Conservation (phyloP, 2,113 vertebrate species). For the Probosciger aterrimus region DNA sequence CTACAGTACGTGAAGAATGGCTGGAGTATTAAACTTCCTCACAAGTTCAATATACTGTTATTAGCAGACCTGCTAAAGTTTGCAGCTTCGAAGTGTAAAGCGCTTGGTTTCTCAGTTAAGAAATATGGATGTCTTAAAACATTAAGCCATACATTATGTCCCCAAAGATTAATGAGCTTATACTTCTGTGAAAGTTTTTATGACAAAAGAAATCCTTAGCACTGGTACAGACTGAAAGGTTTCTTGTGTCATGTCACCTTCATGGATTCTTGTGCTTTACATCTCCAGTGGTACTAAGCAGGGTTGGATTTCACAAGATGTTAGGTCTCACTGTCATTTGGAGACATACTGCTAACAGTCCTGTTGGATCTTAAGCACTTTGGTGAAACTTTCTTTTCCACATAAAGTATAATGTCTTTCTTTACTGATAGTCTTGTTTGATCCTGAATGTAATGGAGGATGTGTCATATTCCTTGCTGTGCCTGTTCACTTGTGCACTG, state of each 20-base stretch:
- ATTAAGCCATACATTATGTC: neutral
- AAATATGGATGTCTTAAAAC: neutral
- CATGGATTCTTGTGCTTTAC: neutral
- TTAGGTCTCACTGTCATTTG: neutral
- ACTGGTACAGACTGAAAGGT: neutral
- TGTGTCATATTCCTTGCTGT: neutral
- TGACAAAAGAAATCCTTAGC: neutral
- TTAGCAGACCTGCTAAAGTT: neutral
- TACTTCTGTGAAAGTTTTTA: neutral
- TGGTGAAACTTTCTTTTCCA: constrained; percentile 16
- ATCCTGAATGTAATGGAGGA: neutral
- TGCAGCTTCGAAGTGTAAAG: neutral
- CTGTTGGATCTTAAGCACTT: neutral
- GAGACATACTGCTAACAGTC: neutral
- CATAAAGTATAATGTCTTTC: neutral
- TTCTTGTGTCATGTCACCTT: neutral
- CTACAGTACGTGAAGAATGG: neutral
- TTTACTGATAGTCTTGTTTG: neutral
- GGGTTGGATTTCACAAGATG: neutral
- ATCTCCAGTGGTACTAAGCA: neutral
- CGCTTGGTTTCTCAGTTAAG: neutral
- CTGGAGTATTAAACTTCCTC: neutral
- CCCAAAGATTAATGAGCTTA: neutral
- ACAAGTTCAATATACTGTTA: neutral
- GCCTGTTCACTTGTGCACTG: neutral